phyloP scores from a whole-genome alignment of 2,113 vertebrate genomes.

The Hemicordylus capensis region DNA sequence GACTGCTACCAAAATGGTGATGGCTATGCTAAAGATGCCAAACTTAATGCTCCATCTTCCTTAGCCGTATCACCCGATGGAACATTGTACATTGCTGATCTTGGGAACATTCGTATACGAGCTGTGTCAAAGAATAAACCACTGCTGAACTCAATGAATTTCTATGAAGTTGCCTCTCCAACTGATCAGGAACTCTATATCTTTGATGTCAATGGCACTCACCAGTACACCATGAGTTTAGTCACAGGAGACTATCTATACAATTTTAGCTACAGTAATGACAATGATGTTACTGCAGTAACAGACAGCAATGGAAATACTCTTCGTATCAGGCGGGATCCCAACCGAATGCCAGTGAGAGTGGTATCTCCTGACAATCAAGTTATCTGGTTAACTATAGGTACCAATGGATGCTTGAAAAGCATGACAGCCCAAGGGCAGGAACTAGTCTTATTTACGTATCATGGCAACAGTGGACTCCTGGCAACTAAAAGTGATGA shows the following conservation, averaged over 20 bases:
- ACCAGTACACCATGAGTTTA: slow-evolving; percentile 93
- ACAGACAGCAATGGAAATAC: slow-evolving; percentile 95
- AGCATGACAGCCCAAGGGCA: slow-evolving; percentile 93
- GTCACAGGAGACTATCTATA: slow-evolving; percentile 93
- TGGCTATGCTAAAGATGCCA: slow-evolving; percentile 96
- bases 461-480: slow-evolving; percentile 95
- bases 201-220: slow-evolving; percentile 94
- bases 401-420: slow-evolving; percentile 92
- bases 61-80: slow-evolving; percentile 92
- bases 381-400: slow-evolving; percentile 95
- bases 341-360: slow-evolving; percentile 92
- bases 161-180: slow-evolving; percentile 94
- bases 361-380: slow-evolving; percentile 97
- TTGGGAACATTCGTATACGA: slow-evolving; percentile 95
- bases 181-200: slow-evolving; percentile 95
- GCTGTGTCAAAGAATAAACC: slow-evolving; percentile 89
- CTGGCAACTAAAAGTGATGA: slow-evolving; percentile 95
- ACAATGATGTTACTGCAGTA: slow-evolving; percentile 90
- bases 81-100: slow-evolving; percentile 92
- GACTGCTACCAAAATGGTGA: slow-evolving; percentile 96
- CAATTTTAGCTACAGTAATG: slow-evolving; percentile 96
- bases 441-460: slow-evolving; percentile 93
- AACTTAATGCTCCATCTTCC: slow-evolving; percentile 93
- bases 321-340: slow-evolving; percentile 89
- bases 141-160: slow-evolving; percentile 79